These are phyloP conservation scores for Chloropsis cyanopogon DNA, from an alignment of 2,113 vertebrate species.

Conservation along the genomic window DNA sequence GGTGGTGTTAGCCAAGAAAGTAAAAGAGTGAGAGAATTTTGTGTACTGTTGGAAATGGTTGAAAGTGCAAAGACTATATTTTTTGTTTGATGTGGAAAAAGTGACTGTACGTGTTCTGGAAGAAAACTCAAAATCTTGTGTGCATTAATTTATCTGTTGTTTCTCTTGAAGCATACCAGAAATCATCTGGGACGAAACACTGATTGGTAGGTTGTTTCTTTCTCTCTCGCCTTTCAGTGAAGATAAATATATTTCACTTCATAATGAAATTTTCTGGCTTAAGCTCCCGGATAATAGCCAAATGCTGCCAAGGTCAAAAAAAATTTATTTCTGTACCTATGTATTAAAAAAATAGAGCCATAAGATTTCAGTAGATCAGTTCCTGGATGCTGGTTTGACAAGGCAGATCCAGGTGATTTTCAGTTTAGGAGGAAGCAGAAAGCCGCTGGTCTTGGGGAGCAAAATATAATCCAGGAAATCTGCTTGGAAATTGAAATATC, in stretches of 20 bases:
- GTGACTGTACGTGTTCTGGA: constrained; percentile 42
- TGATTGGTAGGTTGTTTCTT: not conserved
- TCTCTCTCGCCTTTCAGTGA: not conserved
- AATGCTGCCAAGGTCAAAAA: constrained; percentile 3
- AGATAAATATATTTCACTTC: constrained; percentile 14
- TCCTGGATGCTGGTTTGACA: not conserved
- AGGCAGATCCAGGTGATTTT: not conserved
- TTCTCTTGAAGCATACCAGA: constrained; percentile 59
- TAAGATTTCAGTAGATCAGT: not conserved
- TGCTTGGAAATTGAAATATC: not conserved
- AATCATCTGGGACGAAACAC: not conserved
- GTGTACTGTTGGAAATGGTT: constrained; percentile 56
- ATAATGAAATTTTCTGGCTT: constrained; percentile 5
- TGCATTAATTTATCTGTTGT: constrained; percentile 59
- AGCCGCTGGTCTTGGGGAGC: not conserved
- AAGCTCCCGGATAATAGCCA: not conserved
- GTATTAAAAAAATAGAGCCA: not conserved
- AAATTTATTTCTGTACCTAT: not conserved
- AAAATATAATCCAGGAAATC: not conserved
- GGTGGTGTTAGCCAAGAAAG: constrained; percentile 58
- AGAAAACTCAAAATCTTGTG: constrained; percentile 43
- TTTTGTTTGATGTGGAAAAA: constrained; percentile 65
- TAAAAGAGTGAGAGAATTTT: constrained; percentile 67
- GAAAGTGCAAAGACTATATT: constrained; percentile 30
- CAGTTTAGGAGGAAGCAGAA: not conserved